phyloP scores from a whole-genome alignment of 1,140 invertebrate genomes.

The Agrilus planipennis region DNA sequence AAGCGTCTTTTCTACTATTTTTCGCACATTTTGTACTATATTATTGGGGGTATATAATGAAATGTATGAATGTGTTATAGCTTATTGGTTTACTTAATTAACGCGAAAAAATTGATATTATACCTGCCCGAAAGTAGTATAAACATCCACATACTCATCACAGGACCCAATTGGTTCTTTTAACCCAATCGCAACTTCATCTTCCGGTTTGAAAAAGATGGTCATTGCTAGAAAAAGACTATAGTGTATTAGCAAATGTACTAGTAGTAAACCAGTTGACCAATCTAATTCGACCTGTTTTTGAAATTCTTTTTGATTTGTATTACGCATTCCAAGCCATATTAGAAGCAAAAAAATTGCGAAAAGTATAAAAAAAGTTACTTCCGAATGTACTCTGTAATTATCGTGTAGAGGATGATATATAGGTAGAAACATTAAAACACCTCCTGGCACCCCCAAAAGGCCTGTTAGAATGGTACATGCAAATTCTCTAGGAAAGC shows the following conservation, averaged over 20 bases:
- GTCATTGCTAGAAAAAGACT: slow-evolving; percentile 37
- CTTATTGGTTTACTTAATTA: too few relatives aligned
- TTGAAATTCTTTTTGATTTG: slow-evolving; percentile 9
- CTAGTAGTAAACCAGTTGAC: slow-evolving; percentile 36
- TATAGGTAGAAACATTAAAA: slow-evolving; percentile 55
- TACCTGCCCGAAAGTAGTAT: slow-evolving; percentile 55
- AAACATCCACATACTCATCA: slow-evolving; percentile 43
- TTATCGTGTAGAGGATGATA: slow-evolving; percentile 66
- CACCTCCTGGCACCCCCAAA: slow-evolving; percentile 56
- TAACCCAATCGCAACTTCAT: slow-evolving; percentile 54
- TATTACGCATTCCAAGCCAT: slow-evolving; percentile 41
- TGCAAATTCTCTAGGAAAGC: slow-evolving; percentile 39
- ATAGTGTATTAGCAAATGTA: slow-evolving; percentile 41
- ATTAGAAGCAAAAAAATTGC: slow-evolving; percentile 45
- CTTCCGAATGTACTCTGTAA: slow-evolving; percentile 55
- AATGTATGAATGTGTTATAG: too few relatives aligned
- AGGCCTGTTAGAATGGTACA: slow-evolving; percentile 44
- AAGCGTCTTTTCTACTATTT: too few relatives aligned
- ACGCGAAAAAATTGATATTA: slow-evolving; percentile 18
- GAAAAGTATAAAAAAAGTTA: slow-evolving; percentile 53
- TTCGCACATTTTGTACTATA: too few relatives aligned
- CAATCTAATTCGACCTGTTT: slow-evolving; percentile 27
- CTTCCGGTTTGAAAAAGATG: slow-evolving; percentile 52
- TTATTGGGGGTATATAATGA: too few relatives aligned
- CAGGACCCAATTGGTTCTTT: slow-evolving; percentile 68